A percentile compares a stretch with the other conserved stretches of the same genome.
Evolutionary conservation across 2,888 invertebrate species (phyloP).

Genomic region (Terebella lapidaria): DNA sequence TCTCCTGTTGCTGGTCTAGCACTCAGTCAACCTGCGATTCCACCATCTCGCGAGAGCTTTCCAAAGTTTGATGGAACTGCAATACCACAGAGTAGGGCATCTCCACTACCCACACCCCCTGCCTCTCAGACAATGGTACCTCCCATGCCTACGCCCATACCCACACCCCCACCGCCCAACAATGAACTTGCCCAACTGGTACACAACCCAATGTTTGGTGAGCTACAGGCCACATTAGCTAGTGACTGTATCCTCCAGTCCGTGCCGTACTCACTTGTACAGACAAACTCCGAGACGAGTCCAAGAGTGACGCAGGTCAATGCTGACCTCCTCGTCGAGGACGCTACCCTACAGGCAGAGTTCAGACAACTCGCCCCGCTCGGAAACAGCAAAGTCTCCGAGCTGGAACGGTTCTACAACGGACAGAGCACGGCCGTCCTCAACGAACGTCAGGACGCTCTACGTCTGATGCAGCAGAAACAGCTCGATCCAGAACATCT

Average conservation of each 20-base stretch:
- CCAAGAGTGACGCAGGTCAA: background rate
- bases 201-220: conserved; percentile 38
- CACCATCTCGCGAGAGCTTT: too few relatives aligned
- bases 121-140: too few relatives aligned
- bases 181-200: background rate
- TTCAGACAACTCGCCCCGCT: conserved; percentile 33
- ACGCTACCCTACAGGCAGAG: conserved; percentile 39
- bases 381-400: conserved; percentile 30
- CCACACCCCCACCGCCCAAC: too few relatives aligned
- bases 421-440: conserved; percentile 34
- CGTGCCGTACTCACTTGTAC: conserved; percentile 22
- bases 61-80: too few relatives aligned
- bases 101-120: too few relatives aligned
- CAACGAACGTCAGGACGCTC: conserved; percentile 32
- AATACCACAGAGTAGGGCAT: too few relatives aligned
- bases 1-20: too few relatives aligned
- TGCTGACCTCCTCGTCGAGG: conserved; percentile 32
- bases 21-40: too few relatives aligned
- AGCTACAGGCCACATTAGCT: conserved; percentile 33
- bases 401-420: conserved; percentile 38
- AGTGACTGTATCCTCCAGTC: conserved; percentile 26
- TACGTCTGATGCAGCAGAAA: conserved; percentile 9
- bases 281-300: background rate
- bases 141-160: too few relatives aligned
- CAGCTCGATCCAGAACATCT: conserved; percentile 4